A percentile compares a stretch with the other conserved stretches of the same genome.
These are phyloP conservation scores for Monochamus saltuarius DNA, from an alignment of 1,140 invertebrate species.

Conservation along the genomic window DNA sequence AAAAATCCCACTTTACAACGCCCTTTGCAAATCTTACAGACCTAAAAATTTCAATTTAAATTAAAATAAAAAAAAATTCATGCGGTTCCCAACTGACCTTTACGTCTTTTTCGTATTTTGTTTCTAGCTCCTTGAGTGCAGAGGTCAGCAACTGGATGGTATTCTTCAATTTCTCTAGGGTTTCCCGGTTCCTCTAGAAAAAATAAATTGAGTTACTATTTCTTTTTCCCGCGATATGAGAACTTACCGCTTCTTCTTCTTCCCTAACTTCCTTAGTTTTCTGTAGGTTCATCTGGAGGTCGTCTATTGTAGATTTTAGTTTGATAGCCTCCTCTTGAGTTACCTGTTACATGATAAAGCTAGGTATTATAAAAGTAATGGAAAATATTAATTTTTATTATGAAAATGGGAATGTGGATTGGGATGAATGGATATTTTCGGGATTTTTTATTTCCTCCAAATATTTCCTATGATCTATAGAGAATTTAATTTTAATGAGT, in stretches of 20 bases:
- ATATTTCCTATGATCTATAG: no score
- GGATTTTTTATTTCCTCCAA: no score
- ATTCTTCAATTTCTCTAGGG: slow-evolving; percentile 19
- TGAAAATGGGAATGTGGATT: not conserved
- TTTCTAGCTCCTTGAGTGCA: slow-evolving; percentile 8
- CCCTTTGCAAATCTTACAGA: slow-evolving; percentile 23
- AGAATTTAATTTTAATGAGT: no score
- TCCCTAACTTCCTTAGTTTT: slow-evolving; percentile 21
- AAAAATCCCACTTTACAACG: slow-evolving; percentile 26
- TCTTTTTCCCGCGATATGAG: not conserved
- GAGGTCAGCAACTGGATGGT: slow-evolving; percentile 20
- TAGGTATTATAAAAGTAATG: not conserved
- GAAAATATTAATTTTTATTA: not conserved
- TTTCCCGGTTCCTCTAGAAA: slow-evolving; percentile 18
- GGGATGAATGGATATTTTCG: no score
- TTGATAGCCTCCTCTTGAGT: slow-evolving; percentile 30
- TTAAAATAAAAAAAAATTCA: not conserved
- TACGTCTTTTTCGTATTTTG: slow-evolving; percentile 15
- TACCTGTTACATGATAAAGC: slow-evolving; percentile 23
- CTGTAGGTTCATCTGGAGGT: slow-evolving; percentile 26
- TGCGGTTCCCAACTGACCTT: slow-evolving; percentile 9
- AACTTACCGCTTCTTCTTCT: slow-evolving; percentile 29
- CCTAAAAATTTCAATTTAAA: slow-evolving; percentile 21
- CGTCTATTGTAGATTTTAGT: slow-evolving; percentile 25
- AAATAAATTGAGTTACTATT: slow-evolving; percentile 1